Evolutionary conservation across 2,113 vertebrate genomes (phyloP).

Genomic region (Hyperoodon ampullatus): DNA sequence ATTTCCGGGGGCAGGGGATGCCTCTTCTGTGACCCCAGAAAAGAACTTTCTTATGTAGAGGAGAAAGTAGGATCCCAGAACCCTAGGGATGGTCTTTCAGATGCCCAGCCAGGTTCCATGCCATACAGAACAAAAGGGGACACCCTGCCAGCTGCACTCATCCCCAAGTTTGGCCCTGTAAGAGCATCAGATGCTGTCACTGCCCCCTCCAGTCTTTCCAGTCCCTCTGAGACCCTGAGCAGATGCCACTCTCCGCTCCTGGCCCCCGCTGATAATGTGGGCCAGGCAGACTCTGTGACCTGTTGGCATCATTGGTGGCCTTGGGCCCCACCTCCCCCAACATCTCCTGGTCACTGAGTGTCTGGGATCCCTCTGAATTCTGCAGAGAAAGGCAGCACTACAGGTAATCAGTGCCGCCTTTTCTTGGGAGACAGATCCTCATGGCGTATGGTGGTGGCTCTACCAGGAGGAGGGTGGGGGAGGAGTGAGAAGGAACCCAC

Average conservation of each 20-base stretch:
- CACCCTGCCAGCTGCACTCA: not conserved
- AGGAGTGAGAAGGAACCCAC: not conserved
- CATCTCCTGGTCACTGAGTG: not conserved
- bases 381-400: not conserved
- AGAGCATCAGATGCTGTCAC: not conserved
- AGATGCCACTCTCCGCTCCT: not conserved
- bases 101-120: not conserved
- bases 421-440: not conserved
- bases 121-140: not conserved
- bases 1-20: not conserved
- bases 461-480: no score
- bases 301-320: accelerated
- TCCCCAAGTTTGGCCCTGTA: not conserved
- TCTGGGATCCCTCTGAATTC: not conserved
- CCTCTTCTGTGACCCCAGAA: not conserved
- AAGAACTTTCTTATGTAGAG: not conserved
- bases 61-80: not conserved
- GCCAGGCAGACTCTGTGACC: not conserved
- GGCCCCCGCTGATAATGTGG: not conserved
- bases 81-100: not conserved
- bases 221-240: not conserved
- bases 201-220: not conserved
- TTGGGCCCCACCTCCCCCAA: not conserved
- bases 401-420: not conserved
- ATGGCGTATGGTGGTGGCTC: accelerated